Evolutionary conservation across 92 coral and sea anemone species (phyloP).

Genomic region (Porites evermanni): DNA sequence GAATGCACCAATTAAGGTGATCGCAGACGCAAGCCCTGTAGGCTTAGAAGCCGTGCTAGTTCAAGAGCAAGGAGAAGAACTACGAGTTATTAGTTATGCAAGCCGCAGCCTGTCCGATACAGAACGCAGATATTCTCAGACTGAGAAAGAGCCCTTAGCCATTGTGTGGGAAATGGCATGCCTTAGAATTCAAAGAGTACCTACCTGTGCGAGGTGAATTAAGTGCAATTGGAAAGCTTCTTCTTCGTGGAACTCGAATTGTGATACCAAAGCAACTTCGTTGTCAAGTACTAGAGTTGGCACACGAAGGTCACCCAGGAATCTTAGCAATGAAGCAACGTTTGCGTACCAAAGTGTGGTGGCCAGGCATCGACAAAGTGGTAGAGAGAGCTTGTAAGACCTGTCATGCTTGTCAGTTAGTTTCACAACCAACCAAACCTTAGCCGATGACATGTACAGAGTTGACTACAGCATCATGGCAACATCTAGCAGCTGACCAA

Average conservation of each 20-base stretch:
- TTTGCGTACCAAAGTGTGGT: conserved; percentile 1
- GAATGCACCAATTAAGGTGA: conserved; percentile 28
- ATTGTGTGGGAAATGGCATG: conserved; percentile 43
- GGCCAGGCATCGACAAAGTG: background rate
- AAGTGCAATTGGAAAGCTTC: conserved; percentile 38
- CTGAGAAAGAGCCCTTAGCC: conserved; percentile 72
- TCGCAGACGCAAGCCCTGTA: conserved; percentile 74
- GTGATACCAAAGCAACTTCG: too few species aligned
- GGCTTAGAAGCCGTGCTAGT: conserved; percentile 63
- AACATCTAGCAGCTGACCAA: conserved; percentile 46
- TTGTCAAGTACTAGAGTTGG: too few species aligned
- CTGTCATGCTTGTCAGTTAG: conserved; percentile 38
- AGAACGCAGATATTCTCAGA: conserved; percentile 63
- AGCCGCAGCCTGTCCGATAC: conserved; percentile 60
- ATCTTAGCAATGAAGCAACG: conserved; percentile 58
- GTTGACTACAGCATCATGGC: conserved; percentile 31
- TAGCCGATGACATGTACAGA: conserved; percentile 16
- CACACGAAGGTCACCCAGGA: conserved; percentile 62
- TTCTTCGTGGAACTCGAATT: conserved; percentile 46
- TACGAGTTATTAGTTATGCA: conserved; percentile 58
- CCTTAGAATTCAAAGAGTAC: background rate
- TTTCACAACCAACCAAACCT: conserved; percentile 5
- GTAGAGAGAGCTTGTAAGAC: conserved; percentile 37
- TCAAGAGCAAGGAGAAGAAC: conserved; percentile 52
- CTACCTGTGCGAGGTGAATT: background rate